Evolutionary conservation across 2,888 invertebrate genomes (phyloP).

Genomic region (Lutraria lutraria): DNA sequence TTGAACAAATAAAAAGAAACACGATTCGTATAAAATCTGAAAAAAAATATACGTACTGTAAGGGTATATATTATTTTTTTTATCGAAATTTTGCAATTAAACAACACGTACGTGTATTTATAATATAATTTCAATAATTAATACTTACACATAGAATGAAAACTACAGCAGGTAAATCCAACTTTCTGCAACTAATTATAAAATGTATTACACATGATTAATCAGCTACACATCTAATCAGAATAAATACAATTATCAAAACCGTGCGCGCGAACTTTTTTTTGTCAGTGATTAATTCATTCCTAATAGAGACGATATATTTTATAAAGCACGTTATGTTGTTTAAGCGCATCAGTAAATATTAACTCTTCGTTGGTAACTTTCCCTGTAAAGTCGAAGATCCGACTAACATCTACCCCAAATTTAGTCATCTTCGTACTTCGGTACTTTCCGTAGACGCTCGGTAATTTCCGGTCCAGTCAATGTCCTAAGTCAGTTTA

Average conservation of each 20-base stretch:
- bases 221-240: not conserved
- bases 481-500: slow-evolving; percentile 44
- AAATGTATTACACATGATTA: not conserved
- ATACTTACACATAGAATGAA: not conserved
- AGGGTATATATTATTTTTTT: too few relatives aligned
- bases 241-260: not conserved
- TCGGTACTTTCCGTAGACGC: not conserved
- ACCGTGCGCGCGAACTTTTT: not conserved
- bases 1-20: too few relatives aligned
- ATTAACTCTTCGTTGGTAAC: not conserved
- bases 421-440: not conserved
- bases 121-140: not conserved
- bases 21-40: too few relatives aligned
- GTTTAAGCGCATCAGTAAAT: slow-evolving; percentile 30
- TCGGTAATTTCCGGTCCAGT: slow-evolving; percentile 25
- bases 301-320: not conserved
- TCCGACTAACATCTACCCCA: slow-evolving; percentile 4
- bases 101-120: not conserved
- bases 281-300: not conserved
- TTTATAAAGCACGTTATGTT: slow-evolving; percentile 8
- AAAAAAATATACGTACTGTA: too few relatives aligned
- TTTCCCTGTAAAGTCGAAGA: slow-evolving; percentile 12
- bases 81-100: too few relatives aligned
- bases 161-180: not conserved
- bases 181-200: not conserved